These are phyloP conservation scores for Rotaria socialis DNA, from an alignment of 2,888 invertebrate species.

Conservation along the genomic window DNA sequence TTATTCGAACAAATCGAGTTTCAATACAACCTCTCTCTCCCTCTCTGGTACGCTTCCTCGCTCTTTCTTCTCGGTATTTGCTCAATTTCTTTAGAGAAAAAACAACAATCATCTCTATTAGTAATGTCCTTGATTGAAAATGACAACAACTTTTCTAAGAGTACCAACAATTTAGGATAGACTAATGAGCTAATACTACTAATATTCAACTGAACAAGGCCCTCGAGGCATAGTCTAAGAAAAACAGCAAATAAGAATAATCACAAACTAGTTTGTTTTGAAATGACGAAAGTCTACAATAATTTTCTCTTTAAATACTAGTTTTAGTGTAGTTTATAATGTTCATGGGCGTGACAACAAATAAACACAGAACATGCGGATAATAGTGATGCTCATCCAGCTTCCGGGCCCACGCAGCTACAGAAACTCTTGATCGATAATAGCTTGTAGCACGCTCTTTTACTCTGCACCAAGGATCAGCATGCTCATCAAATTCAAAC, in stretches of 20 bases:
- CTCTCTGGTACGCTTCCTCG: not conserved
- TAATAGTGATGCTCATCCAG: slow-evolving; percentile 14
- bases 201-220: not conserved
- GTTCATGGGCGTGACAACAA: slow-evolving; percentile 13
- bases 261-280: not conserved
- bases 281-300: not conserved
- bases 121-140: not conserved
- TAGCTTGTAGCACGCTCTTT: slow-evolving; percentile 2
- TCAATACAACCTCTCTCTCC: not conserved
- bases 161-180: not conserved
- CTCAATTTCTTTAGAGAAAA: not conserved
- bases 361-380: slow-evolving; percentile 10
- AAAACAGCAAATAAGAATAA: not conserved
- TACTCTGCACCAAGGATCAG: not conserved
- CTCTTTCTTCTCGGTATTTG: not conserved
- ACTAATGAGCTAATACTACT: not conserved
- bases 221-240: not conserved
- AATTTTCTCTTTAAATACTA: not conserved
- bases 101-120: slow-evolving; percentile 2
- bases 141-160: not conserved
- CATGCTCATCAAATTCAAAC: slow-evolving; percentile 16
- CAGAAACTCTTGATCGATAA: slow-evolving; percentile 23
- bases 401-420: not conserved
- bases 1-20: slow-evolving; percentile 12
- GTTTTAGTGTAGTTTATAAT: not conserved